These are phyloP conservation scores for Malthinus flaveolus DNA, from an alignment of 2,888 invertebrate genomes.

Conservation along the genomic window DNA sequence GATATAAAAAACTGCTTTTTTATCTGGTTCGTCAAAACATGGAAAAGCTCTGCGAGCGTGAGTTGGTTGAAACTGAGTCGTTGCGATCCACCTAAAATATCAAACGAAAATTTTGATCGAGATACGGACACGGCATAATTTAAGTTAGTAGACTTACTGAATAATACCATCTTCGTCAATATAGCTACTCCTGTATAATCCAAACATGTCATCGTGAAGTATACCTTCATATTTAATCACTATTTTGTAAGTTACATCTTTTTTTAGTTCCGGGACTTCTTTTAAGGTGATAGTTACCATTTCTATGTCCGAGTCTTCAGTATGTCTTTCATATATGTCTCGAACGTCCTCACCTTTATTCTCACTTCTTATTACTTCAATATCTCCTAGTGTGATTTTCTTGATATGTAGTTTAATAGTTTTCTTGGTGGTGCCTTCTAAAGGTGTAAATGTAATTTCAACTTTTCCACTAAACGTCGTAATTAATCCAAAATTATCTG, in stretches of 20 bases:
- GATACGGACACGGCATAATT: no score
- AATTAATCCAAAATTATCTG: conserved; percentile 10
- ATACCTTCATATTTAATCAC: conserved; percentile 35
- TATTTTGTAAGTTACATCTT: not conserved
- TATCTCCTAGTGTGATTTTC: not conserved
- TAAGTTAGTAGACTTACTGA: conserved; percentile 3
- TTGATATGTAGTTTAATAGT: not conserved
- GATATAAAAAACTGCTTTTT: conserved; percentile 52
- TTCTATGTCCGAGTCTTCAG: not conserved
- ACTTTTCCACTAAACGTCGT: conserved; percentile 18
- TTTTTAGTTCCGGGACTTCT: not conserved
- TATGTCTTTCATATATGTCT: no score
- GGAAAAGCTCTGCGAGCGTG: conserved; percentile 75
- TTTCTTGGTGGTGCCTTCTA: not conserved
- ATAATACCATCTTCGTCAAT: conserved; percentile 29
- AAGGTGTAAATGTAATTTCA: not conserved
- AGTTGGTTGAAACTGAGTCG: conserved; percentile 72
- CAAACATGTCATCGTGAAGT: conserved; percentile 48
- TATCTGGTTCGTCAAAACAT: conserved; percentile 71
- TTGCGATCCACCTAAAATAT: conserved; percentile 52
- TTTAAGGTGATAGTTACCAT: not conserved
- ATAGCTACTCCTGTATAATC: conserved; percentile 57
- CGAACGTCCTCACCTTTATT: no score
- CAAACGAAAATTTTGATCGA: no score
- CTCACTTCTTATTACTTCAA: not conserved